Evolutionary conservation across 2,797 vertebrate genomes (phyloP), one percentile per base, ranked within the genome.

Genomic region (Karalla daura): DNA sequence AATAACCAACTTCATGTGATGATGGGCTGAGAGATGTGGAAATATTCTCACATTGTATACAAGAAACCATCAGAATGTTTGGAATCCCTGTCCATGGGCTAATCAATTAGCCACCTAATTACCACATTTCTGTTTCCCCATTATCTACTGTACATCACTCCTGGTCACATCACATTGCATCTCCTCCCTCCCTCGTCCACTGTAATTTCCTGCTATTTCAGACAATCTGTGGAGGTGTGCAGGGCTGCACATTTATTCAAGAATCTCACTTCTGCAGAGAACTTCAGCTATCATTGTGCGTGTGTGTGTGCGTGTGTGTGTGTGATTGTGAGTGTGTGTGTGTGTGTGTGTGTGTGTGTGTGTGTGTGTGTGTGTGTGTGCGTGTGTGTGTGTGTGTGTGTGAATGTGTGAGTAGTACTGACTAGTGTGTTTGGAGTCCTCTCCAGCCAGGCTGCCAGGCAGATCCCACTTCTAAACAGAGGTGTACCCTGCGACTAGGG

Each of bases 161-260:
- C 36, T 41, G 40, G 17, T 76, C 41, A n/a, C 35, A 50, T 60
- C 50, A 20, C 25, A 21, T 35, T n/a, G n/a, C n/a, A n/a, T n/a
- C 39, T 35, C 35, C 20, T 12, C 24, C 10, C 45, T 54, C 63
- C 59, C 55, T 55, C 63, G 50, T 55, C 51, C 51, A 12, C 41
- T 46, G 11, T 59, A 30, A 84, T 83, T 67, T 80, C 64, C 70
- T 78, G 59, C 80, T 51, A 8, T 79, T 79, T 62, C 36, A 71
- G 60, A 63, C 36, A 2, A 46, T 58, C 33, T 74, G 52, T 3
- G 25, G 78, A 63, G 78, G 60, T 81, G 76, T 66, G 32, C 50
- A 58, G 12, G 5, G 73, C 51, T 54, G 53, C 40, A 81, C 20
- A 62, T 78, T 58, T 68, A 32, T 69, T 66, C 39, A 49, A 12